Conservation (phyloP, 2,797 vertebrate species). For the Sphenopsis melanotis region DNA sequence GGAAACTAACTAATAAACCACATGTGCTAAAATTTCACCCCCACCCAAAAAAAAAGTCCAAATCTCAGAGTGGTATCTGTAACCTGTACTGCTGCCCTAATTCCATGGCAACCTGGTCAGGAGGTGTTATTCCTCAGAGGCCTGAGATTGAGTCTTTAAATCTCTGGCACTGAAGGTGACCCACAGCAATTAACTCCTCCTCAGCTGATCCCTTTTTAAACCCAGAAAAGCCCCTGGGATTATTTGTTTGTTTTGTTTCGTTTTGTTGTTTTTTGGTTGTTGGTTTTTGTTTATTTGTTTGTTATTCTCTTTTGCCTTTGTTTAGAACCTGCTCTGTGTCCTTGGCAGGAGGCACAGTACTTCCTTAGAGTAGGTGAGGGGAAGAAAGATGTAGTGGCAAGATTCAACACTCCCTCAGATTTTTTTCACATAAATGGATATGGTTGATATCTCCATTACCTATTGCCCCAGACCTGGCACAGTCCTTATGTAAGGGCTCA, state of each 20-base stretch:
- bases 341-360: not conserved
- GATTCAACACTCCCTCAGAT: not conserved
- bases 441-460: not conserved
- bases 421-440: not conserved
- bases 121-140: not conserved
- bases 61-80: not conserved
- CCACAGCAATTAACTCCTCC: not conserved
- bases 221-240: not conserved
- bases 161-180: not conserved
- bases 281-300: not conserved
- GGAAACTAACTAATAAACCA: not conserved
- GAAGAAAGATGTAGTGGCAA: not conserved
- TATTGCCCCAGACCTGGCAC: fast-evolving
- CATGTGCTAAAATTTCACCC: not conserved
- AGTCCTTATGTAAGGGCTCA: not conserved
- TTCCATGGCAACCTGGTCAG: not conserved
- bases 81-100: not conserved
- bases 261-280: not conserved
- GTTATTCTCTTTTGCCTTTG: not conserved
- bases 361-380: not conserved
- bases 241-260: not conserved
- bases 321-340: not conserved
- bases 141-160: not conserved
- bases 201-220: not conserved
- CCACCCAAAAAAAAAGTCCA: fast-evolving